phyloP scores from a whole-genome alignment of 2,888 invertebrate species.

The Trissolcus japonicus region DNA sequence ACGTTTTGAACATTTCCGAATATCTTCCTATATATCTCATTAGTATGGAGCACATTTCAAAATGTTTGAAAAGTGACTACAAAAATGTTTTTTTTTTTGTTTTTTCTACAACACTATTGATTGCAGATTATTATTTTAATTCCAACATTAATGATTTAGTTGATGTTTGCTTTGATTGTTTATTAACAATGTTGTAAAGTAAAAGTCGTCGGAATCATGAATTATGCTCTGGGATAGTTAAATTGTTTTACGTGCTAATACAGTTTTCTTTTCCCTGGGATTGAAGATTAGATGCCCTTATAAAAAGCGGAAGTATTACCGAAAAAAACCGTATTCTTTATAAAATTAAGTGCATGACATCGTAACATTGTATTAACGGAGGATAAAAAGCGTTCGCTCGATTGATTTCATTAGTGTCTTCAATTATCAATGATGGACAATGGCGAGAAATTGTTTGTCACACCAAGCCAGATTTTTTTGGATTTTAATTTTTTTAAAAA shows the following conservation, averaged over 20 bases:
- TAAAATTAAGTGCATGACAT: constrained; percentile 18
- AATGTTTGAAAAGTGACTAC: neutral
- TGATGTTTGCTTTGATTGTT: constrained; percentile 33
- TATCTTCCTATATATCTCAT: neutral
- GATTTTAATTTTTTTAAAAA: neutral
- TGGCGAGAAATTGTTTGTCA: too few species aligned
- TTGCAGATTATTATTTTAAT: constrained; percentile 21
- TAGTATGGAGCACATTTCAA: neutral
- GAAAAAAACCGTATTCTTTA: constrained; percentile 20
- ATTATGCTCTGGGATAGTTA: constrained; percentile 35
- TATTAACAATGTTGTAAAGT: constrained; percentile 30
- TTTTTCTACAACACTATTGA: neutral
- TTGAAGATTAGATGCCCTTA: constrained; percentile 30
- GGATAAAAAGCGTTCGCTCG: constrained; percentile 15
- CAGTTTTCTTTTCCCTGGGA: constrained; percentile 32
- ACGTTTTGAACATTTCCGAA: neutral
- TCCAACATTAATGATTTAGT: constrained; percentile 21
- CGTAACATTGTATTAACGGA: constrained; percentile 24
- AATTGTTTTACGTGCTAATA: constrained; percentile 30
- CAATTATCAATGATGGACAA: neutral
- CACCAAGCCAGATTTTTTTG: neutral
- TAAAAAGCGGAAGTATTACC: constrained; percentile 31
- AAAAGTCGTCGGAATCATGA: constrained; percentile 38
- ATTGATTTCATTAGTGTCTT: constrained; percentile 17
- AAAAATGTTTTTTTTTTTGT: too few species aligned